These are phyloP conservation scores for Toxotes chatareus DNA, from an alignment of 2,113 vertebrate genomes.

Conservation along the genomic window DNA sequence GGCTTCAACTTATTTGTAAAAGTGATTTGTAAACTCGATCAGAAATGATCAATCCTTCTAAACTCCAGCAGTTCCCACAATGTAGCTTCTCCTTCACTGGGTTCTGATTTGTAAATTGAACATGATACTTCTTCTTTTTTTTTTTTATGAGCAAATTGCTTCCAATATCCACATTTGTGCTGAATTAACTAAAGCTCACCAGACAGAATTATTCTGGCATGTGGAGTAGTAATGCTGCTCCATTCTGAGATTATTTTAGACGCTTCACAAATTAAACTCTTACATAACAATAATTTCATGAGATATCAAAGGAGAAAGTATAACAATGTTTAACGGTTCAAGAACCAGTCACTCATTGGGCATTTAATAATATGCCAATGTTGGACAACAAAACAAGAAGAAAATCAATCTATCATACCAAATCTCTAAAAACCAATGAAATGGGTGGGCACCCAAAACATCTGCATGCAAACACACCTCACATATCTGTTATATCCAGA, in stretches of 20 bases:
- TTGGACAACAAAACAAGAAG: slow-evolving; percentile 37
- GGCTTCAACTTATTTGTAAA: slow-evolving; percentile 21
- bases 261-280: slow-evolving; percentile 29
- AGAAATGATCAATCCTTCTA: slow-evolving; percentile 27
- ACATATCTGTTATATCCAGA: slow-evolving; percentile 69
- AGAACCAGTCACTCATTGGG: slow-evolving; percentile 46
- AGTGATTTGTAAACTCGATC: slow-evolving; percentile 40
- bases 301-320: slow-evolving; percentile 36
- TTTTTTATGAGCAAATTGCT: slow-evolving; percentile 7
- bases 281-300: slow-evolving; percentile 13
- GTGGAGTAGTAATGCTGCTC: neutral
- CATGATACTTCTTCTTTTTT: slow-evolving; percentile 1
- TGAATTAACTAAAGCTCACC: slow-evolving; percentile 28
- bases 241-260: slow-evolving; percentile 6
- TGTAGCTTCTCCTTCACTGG: neutral
- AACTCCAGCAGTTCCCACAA: slow-evolving; percentile 28
- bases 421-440: slow-evolving; percentile 68
- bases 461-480: slow-evolving; percentile 82
- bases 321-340: slow-evolving; percentile 36
- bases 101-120: slow-evolving; percentile 27
- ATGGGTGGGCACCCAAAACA: slow-evolving; percentile 69
- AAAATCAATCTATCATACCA: slow-evolving; percentile 57
- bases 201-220: neutral
- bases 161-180: slow-evolving; percentile 32
- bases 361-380: slow-evolving; percentile 46